Evolutionary conservation across 2,113 vertebrate species (phyloP).

Genomic region (Piprites chloris): DNA sequence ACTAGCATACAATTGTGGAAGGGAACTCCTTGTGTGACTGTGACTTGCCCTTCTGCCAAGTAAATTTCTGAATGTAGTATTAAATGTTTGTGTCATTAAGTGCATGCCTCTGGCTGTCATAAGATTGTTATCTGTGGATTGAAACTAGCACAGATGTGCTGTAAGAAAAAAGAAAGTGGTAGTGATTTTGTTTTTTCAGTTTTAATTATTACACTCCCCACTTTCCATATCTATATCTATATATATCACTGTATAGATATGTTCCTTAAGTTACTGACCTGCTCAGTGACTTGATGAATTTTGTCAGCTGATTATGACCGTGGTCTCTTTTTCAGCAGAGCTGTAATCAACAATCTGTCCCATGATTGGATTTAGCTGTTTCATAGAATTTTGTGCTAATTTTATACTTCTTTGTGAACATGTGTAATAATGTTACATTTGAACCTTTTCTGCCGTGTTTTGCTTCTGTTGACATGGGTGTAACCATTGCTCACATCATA

Average conservation of each 20-base stretch:
- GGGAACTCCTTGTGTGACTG: neutral
- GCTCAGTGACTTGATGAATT: neutral
- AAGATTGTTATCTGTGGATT: neutral
- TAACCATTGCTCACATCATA: neutral
- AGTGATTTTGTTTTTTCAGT: neutral
- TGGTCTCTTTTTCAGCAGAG: neutral
- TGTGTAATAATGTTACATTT: neutral
- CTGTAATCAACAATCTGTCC: neutral
- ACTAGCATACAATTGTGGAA: neutral
- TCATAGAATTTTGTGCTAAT: neutral
- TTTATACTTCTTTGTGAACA: neutral
- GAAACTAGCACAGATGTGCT: neutral
- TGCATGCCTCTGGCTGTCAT: rapidly evolving
- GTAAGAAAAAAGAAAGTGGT: neutral
- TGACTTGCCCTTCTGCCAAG: neutral
- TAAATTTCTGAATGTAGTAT: neutral
- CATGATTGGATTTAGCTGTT: neutral
- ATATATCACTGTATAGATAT: neutral
- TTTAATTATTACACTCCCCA: neutral
- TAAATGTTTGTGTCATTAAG: neutral
- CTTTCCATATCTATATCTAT: too few species aligned
- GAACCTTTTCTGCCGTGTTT: neutral
- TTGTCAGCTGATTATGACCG: neutral
- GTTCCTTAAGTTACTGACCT: neutral
- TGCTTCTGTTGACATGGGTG: neutral